These are phyloP conservation scores for Platypus cylindrus DNA, from an alignment of 2,888 invertebrate genomes.

Conservation along the genomic window DNA sequence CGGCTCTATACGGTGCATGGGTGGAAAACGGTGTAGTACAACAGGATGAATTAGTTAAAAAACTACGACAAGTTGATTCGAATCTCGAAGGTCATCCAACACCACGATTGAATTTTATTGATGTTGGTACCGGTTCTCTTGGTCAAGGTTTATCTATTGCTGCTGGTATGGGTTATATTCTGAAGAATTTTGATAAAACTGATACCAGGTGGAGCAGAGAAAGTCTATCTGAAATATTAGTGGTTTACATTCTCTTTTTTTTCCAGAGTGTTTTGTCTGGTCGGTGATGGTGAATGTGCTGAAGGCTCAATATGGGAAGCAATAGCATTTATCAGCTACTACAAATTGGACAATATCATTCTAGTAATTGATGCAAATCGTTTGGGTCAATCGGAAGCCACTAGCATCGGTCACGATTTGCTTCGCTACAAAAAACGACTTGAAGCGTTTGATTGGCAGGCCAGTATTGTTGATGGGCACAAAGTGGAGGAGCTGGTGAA, in stretches of 20 bases:
- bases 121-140: conserved; percentile 96
- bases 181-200: conserved; percentile 70
- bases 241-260: conserved; percentile 1
- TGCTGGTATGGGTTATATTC: conserved; percentile 96
- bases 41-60: conserved; percentile 62
- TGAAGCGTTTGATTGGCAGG: conserved; percentile 82
- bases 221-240: not conserved
- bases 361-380: conserved; percentile 95
- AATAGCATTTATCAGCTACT: conserved; percentile 83
- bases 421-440: conserved; percentile 69
- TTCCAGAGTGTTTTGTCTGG: conserved; percentile 77
- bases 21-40: conserved; percentile 90
- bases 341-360: conserved; percentile 91
- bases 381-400: conserved; percentile 91
- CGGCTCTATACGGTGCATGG: conserved; percentile 97
- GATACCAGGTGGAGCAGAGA: conserved; percentile 51
- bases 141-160: conserved; percentile 94
- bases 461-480: conserved; percentile 90
- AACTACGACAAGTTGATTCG: conserved; percentile 78
- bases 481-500: conserved; percentile 81
- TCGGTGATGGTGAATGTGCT: conserved; percentile 97
- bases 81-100: conserved; percentile 99
- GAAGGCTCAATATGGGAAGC: conserved; percentile 99
- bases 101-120: conserved; percentile 89
- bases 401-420: conserved; percentile 82